phyloP scores from a whole-genome alignment of 2,113 vertebrate genomes.

The Sinocyclocheilus anophthalmus region DNA sequence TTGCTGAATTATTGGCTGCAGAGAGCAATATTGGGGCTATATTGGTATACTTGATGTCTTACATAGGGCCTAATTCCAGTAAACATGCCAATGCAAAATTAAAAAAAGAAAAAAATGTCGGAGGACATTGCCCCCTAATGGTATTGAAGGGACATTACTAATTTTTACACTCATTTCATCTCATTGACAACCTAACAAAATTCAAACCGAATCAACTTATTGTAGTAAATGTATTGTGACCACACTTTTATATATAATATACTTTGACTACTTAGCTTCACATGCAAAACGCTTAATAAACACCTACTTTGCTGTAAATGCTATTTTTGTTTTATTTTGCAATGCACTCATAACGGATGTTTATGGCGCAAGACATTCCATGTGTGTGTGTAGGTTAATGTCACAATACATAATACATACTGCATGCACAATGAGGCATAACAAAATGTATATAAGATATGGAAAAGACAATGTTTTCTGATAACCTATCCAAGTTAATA shows the following conservation, averaged over 20 bases:
- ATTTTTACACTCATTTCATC: neutral
- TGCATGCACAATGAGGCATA: neutral
- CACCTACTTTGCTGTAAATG: too few relatives aligned
- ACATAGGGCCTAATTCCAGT: too few relatives aligned
- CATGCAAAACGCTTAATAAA: too few relatives aligned
- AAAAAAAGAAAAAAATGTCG: neutral
- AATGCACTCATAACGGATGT: neutral
- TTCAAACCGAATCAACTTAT: neutral
- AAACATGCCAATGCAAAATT: too few relatives aligned
- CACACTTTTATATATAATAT: neutral
- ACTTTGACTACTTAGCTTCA: too few relatives aligned
- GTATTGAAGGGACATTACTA: neutral
- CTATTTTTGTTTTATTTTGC: too few relatives aligned
- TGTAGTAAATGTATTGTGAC: neutral
- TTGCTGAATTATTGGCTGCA: too few relatives aligned
- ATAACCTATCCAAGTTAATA: neutral
- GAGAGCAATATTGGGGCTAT: too few relatives aligned
- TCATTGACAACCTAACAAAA: neutral
- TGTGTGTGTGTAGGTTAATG: neutral
- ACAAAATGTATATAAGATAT: neutral
- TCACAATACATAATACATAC: neutral
- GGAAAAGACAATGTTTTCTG: neutral
- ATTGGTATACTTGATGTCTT: too few relatives aligned
- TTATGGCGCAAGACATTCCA: neutral
- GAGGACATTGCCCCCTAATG: constrained; percentile 25